Evolutionary conservation across 2,113 vertebrate species (phyloP).

Genomic region (Pseudorasbora parva): DNA sequence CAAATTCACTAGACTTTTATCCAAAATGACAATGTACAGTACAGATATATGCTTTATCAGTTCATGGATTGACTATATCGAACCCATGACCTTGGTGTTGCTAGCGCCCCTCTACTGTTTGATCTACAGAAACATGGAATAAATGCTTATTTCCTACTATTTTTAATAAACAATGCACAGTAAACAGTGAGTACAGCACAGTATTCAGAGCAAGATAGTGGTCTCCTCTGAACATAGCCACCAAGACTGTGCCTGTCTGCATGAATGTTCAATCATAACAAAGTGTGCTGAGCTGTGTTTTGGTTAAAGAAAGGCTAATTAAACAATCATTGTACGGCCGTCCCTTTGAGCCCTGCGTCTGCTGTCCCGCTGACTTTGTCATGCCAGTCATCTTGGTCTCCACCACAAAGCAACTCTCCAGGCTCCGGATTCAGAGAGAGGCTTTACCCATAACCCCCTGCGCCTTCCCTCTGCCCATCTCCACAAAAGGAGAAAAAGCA

Average conservation of each 20-base stretch:
- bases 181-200: background rate
- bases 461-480: conserved; percentile 60
- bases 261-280: conserved; percentile 11
- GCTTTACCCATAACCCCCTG: conserved; percentile 67
- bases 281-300: conserved; percentile 43
- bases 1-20: background rate
- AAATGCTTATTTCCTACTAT: background rate
- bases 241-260: conserved; percentile 1
- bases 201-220: background rate
- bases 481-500: conserved; percentile 18
- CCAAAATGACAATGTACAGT: background rate
- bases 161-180: background rate
- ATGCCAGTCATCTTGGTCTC: conserved; percentile 68
- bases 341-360: conserved; percentile 66
- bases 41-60: too few relatives aligned
- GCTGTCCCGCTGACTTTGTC: conserved; percentile 74
- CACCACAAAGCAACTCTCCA: conserved; percentile 66
- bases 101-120: background rate
- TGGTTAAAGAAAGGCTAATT: conserved; percentile 75
- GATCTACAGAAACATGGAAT: too few relatives aligned
- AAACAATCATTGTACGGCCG: conserved; percentile 71
- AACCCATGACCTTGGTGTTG: background rate
- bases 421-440: conserved; percentile 64
- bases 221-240: background rate
- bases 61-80: background rate